phyloP scores from a whole-genome alignment of 2,888 invertebrate species.

The Drosophila antonietae region DNA sequence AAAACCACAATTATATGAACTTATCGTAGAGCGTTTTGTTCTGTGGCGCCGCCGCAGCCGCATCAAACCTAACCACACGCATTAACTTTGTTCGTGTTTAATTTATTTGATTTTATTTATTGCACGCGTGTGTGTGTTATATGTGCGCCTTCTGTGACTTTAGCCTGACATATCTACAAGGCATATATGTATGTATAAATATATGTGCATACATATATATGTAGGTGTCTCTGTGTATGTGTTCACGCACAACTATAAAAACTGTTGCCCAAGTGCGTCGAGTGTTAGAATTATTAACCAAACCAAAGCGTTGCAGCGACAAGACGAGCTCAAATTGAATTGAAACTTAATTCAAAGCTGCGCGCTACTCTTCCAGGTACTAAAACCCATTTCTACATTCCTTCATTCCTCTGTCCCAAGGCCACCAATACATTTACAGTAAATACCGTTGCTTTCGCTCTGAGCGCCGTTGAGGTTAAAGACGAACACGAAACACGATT shows the following conservation, averaged over 20 bases:
- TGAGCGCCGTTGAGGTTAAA: conserved; percentile 49
- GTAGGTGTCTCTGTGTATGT: background rate
- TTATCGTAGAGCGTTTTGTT: conserved; percentile 38
- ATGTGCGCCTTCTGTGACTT: conserved; percentile 8
- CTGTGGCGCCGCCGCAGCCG: conserved; percentile 24
- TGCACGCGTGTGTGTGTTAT: conserved; percentile 10
- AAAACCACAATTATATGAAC: conserved; percentile 26
- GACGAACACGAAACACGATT: conserved; percentile 2
- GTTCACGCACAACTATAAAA: conserved; percentile 21
- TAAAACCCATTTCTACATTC: background rate
- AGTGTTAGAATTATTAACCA: conserved; percentile 23
- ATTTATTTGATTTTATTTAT: conserved; percentile 27
- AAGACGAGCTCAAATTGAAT: conserved; percentile 1
- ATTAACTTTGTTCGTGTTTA: conserved; percentile 20
- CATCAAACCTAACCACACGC: conserved; percentile 33
- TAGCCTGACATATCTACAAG: conserved; percentile 4
- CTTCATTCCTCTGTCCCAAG: background rate
- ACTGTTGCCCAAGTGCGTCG: conserved; percentile 22
- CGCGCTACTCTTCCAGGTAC: conserved; percentile 10
- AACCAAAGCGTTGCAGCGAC: conserved; percentile 12
- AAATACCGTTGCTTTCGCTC: conserved; percentile 2
- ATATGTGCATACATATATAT: background rate
- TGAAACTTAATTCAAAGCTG: background rate
- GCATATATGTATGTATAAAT: background rate
- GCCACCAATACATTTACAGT: background rate